These are phyloP conservation scores for Sussaba pulchella DNA, from an alignment of 2,888 invertebrate species.

Conservation along the genomic window DNA sequence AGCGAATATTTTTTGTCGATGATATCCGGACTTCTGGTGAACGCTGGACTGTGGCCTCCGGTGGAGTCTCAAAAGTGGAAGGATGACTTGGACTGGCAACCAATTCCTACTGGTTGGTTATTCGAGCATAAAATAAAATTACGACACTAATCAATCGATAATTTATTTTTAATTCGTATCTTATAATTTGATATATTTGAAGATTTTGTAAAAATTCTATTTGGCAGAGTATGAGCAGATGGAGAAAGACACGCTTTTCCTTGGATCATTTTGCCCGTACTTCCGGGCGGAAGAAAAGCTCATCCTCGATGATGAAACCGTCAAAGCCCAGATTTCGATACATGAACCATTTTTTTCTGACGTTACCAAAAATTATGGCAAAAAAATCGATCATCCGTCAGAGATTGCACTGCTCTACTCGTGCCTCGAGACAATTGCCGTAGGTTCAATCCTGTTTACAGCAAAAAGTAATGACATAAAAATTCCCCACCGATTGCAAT, in stretches of 20 bases:
- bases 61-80: conserved; percentile 86
- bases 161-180: conserved; percentile 7
- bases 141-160: conserved; percentile 59
- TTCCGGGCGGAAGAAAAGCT: conserved; percentile 67
- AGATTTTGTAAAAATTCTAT: no score
- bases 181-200: neutral
- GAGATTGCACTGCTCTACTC: conserved; percentile 69
- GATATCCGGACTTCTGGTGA: conserved; percentile 89
- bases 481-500: no score
- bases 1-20: conserved; percentile 91
- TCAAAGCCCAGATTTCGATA: conserved; percentile 48
- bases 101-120: conserved; percentile 85
- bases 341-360: conserved; percentile 61
- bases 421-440: conserved; percentile 61
- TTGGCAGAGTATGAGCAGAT: conserved; percentile 58
- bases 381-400: conserved; percentile 56
- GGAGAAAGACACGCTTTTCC: conserved; percentile 64
- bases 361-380: conserved; percentile 61
- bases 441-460: conserved; percentile 37
- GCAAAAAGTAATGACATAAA: neutral
- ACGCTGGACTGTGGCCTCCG: conserved; percentile 90
- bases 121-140: neutral
- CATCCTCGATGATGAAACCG: conserved; percentile 38
- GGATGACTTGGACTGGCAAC: conserved; percentile 88
- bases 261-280: conserved; percentile 73